Evolutionary conservation across 2,888 invertebrate genomes (phyloP), one percentile per base, ranked within the genome.

Genomic region (Sarcophaga caerulescens): DNA sequence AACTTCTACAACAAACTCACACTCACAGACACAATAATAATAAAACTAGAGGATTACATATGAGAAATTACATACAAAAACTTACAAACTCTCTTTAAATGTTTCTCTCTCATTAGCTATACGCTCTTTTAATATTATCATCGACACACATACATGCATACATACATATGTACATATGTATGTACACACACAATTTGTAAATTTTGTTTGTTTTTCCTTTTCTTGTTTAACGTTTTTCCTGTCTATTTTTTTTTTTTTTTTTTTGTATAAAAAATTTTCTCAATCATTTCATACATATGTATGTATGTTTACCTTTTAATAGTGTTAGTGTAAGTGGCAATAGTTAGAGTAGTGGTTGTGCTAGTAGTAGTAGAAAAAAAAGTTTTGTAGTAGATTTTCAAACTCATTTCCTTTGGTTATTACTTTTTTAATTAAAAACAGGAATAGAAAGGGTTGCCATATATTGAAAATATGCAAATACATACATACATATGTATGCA

Each of bases 351-450:
- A 44, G 57, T 44, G 21, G 59, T 68, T 68, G 62, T 75, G 57
- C 11, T 69, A 21, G 11, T 73, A 21, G 11, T 66, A 21, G 74
- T 69, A 75, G 52, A 14, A 52, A 14, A 52, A 52, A 47, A 14
- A 14, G 14, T 47, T 74, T 62, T 59, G 52, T 70, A 75, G 75
- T 76, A 76, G 19, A 82, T 82, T 52, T 52, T 76, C 25, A 75
- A 79, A 79, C 60, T 85, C 63, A 85, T 82, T 82, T 76, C 65
- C 82, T 82, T 65, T 65, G 59, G 47, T 71, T 79, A 82, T 78
- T 81, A 75, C 65, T n/a, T 52, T 85, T 85, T 79, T 79, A 79
- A 82, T 81, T 76, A 60, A 57, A 60, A 85, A 85, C 45, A 79
- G 69, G n/a, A 66, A 62, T 21, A 44, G 3, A 17, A 52, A 85